Percentiles rank a stretch among this genome's conserved stretches.
phyloP scores from a whole-genome alignment of 1,140 invertebrate species.

The Chironomus striatipennis region DNA sequence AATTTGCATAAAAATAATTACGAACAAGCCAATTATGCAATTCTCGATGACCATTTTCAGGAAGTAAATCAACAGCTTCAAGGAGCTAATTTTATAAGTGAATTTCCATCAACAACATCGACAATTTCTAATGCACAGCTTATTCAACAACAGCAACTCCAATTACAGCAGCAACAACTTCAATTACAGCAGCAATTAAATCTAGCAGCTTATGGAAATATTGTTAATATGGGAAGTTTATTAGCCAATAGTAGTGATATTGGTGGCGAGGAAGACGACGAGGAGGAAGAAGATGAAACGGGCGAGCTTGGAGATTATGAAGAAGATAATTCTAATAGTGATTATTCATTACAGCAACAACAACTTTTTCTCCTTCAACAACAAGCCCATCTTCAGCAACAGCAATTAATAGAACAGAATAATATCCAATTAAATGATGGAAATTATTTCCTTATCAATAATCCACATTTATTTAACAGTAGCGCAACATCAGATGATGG shows the following conservation, averaged over 20 bases:
- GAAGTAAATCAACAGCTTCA: slow-evolving; percentile 4
- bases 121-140: background rate
- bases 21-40: background rate
- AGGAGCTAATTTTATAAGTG: slow-evolving; percentile 3
- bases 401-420: background rate
- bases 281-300: slow-evolving; percentile 9
- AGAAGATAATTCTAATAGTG: slow-evolving; percentile 16
- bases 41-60: background rate
- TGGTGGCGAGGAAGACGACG: background rate
- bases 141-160: background rate
- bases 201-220: slow-evolving; percentile 19
- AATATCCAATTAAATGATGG: background rate
- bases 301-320: background rate
- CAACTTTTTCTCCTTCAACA: background rate
- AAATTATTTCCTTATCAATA: slow-evolving; percentile 16
- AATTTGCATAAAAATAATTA: background rate
- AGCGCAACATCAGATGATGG: background rate
- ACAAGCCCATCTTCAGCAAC: background rate
- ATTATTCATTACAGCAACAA: background rate
- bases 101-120: background rate
- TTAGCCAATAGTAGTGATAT: background rate
- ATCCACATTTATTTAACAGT: slow-evolving; percentile 16
- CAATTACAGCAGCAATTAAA: slow-evolving; percentile 8
- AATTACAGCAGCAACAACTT: background rate
- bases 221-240: slow-evolving; percentile 10